Percentiles rank a stretch among this genome's conserved stretches.
Conservation (phyloP, 2,113 vertebrate genomes). For the Abramis brama region DNA sequence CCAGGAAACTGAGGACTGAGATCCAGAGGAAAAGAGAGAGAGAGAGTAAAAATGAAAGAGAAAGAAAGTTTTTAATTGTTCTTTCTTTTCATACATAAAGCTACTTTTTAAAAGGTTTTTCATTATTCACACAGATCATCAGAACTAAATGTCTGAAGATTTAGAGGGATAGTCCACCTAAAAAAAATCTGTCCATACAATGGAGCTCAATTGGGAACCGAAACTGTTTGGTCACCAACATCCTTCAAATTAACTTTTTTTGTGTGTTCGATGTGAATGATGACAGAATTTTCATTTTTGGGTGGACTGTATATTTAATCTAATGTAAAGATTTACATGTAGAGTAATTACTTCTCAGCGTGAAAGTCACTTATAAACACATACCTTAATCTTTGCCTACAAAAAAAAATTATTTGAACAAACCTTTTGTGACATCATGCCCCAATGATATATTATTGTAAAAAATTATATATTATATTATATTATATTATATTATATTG, state of each 20-base stretch:
- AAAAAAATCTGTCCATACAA: neutral
- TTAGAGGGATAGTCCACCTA: neutral
- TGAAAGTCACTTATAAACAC: neutral
- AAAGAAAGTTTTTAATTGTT: slow-evolving; percentile 38
- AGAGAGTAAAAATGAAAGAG: slow-evolving; percentile 53
- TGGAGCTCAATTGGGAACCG: neutral
- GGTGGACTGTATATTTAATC: neutral
- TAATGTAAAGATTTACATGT: neutral
- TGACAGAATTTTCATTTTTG: neutral
- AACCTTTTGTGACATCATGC: neutral
- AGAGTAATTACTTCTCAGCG: neutral
- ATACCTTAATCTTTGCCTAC: neutral
- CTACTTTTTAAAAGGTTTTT: neutral
- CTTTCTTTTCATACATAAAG: neutral
- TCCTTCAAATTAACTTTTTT: neutral
- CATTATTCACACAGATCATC: neutral
- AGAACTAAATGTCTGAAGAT: neutral
- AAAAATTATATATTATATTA: too few species aligned
- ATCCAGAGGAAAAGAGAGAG: slow-evolving; percentile 65
- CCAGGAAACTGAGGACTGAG: slow-evolving; percentile 64
- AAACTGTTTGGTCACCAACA: neutral
- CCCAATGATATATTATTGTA: neutral
- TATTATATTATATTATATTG: too few species aligned
- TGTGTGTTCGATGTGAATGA: neutral
- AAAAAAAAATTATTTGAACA: neutral